Evolutionary conservation across 2,797 vertebrate genomes (phyloP).

Genomic region (Heteromormyrus szaboi): DNA sequence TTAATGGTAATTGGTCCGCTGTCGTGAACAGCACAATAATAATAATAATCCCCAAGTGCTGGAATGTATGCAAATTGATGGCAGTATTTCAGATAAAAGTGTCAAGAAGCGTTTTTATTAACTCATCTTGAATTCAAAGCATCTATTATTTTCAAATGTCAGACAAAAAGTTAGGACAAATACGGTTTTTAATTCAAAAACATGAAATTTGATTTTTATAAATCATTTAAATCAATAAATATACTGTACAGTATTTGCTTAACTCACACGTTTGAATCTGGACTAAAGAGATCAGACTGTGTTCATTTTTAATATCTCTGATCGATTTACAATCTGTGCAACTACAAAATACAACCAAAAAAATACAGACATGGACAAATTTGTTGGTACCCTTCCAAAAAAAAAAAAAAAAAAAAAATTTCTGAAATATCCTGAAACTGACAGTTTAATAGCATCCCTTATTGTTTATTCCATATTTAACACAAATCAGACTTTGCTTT

Average conservation of each 20-base stretch:
- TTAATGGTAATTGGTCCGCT: conserved; percentile 44
- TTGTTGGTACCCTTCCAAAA: background rate
- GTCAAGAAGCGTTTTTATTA: background rate
- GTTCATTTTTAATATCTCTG: background rate
- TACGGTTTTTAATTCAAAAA: background rate
- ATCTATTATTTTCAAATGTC: background rate
- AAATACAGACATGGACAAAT: background rate
- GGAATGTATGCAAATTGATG: conserved; percentile 23
- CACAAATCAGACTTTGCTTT: background rate
- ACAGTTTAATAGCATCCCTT: background rate
- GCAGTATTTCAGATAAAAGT: background rate
- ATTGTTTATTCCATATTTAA: background rate
- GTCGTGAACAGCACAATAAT: conserved; percentile 46
- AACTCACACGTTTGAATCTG: background rate
- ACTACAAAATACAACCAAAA: background rate
- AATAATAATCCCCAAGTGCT: conserved; percentile 45
- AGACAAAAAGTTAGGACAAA: background rate
- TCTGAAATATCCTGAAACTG: background rate
- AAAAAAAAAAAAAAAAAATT: background rate
- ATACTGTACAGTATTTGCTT: background rate
- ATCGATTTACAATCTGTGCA: background rate
- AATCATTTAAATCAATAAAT: background rate
- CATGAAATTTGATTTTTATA: background rate
- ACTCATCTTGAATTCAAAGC: background rate
- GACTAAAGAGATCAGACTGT: background rate